Percentiles rank a stretch among this genome's conserved stretches.
Evolutionary conservation across 1,140 invertebrate species (phyloP).

Genomic region (Saxidomus purpurata): DNA sequence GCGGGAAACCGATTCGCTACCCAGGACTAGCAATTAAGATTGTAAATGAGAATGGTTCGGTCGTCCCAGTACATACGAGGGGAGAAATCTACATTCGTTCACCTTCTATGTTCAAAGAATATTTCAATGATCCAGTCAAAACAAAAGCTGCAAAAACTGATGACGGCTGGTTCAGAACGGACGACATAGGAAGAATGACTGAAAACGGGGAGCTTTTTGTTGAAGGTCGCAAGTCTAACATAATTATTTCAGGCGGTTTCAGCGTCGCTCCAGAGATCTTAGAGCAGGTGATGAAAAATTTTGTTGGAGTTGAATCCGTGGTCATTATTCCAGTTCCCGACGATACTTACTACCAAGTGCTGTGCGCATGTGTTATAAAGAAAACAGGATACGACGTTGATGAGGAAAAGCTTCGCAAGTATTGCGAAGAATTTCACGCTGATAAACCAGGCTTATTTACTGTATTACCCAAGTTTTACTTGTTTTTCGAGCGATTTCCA

Average conservation of each 20-base stretch:
- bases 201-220: conserved; percentile 61
- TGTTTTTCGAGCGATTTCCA: conserved; percentile 37
- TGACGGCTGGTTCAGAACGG: conserved; percentile 86
- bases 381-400: background rate
- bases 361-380: conserved; percentile 49
- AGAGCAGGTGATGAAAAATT: conserved; percentile 29
- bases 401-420: background rate
- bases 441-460: conserved; percentile 41
- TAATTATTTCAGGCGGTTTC: conserved; percentile 58
- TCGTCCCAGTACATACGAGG: background rate
- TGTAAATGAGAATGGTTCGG: background rate
- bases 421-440: background rate
- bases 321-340: conserved; percentile 59
- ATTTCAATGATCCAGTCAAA: conserved; percentile 81
- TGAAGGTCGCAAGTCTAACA: conserved; percentile 52
- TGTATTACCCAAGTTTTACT: conserved; percentile 34
- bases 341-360: conserved; percentile 25
- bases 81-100: conserved; percentile 6
- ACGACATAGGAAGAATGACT: conserved; percentile 83
- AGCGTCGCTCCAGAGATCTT: conserved; percentile 48
- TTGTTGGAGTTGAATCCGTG: conserved; percentile 34
- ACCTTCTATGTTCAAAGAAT: background rate
- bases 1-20: background rate
- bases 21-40: background rate
- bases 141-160: conserved; percentile 84